phyloP scores from a whole-genome alignment of 1,140 invertebrate genomes.

The Choristoneura fumiferana region DNA sequence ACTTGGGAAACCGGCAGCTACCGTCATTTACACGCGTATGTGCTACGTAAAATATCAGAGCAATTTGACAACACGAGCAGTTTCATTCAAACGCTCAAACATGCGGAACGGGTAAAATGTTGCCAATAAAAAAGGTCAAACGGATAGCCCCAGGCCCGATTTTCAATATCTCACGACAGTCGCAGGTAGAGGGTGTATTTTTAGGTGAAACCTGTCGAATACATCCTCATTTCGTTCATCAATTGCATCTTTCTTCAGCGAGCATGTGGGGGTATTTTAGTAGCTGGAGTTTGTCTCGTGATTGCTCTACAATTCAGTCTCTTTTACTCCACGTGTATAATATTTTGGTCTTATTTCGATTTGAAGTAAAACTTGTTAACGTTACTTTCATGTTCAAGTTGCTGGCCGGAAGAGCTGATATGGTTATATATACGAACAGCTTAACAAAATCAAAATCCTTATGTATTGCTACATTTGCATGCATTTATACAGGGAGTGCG shows the following conservation, averaged over 20 bases:
- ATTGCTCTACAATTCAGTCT: neutral
- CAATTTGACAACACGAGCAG: slow-evolving; percentile 55
- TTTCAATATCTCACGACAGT: slow-evolving; percentile 58
- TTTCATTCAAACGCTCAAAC: slow-evolving; percentile 46
- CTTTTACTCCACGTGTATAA: no score
- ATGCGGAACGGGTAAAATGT: slow-evolving; percentile 61
- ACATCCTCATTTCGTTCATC: slow-evolving; percentile 48
- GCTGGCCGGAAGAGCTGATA: no score
- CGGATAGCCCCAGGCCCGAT: slow-evolving; percentile 47
- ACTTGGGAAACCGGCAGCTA: slow-evolving; percentile 19
- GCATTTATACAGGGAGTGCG: neutral
- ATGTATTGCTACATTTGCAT: neutral
- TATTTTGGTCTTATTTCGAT: no score
- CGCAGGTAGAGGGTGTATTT: slow-evolving; percentile 35
- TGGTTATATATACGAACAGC: no score
- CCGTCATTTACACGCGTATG: slow-evolving; percentile 36
- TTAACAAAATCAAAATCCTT: no score
- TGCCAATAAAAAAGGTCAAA: slow-evolving; percentile 64
- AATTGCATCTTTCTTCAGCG: slow-evolving; percentile 37
- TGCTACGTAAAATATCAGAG: slow-evolving; percentile 48
- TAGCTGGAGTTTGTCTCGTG: neutral
- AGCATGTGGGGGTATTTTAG: neutral
- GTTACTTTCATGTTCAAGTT: no score
- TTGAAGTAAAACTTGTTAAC: no score
- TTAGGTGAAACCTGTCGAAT: slow-evolving; percentile 39